These are phyloP conservation scores for Latrodectus geometricus DNA, from an alignment of 1,140 invertebrate species.

Conservation along the genomic window DNA sequence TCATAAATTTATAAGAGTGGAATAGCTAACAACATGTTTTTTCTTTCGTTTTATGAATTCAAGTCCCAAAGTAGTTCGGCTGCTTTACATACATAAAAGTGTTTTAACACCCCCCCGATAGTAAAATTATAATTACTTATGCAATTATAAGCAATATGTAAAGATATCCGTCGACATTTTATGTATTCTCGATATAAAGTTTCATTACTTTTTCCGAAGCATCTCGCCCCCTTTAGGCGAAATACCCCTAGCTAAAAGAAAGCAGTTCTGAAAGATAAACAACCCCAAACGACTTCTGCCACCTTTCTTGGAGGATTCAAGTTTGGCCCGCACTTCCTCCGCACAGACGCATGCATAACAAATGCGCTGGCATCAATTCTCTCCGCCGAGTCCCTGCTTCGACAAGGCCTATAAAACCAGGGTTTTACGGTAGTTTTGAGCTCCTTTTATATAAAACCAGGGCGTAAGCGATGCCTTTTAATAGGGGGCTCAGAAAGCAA, in stretches of 20 bases:
- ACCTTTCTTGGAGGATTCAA: neutral
- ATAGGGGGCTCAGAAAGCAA: neutral
- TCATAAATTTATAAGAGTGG: too few relatives aligned
- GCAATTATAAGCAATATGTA: too few relatives aligned
- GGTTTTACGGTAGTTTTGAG: conserved; percentile 12
- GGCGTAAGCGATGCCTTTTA: conserved; percentile 4
- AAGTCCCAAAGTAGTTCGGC: too few relatives aligned
- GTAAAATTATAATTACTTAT: too few relatives aligned
- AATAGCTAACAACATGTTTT: too few relatives aligned
- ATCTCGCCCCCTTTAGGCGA: too few relatives aligned
- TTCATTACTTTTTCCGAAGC: too few relatives aligned
- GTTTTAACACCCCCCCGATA: too few relatives aligned
- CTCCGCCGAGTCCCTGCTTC: neutral
- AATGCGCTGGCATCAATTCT: conserved; percentile 1
- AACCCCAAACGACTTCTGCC: neutral
- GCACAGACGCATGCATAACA: neutral
- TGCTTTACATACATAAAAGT: too few relatives aligned
- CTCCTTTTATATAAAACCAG: conserved; percentile 9
- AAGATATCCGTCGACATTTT: too few relatives aligned
- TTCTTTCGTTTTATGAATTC: too few relatives aligned
- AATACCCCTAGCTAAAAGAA: neutral
- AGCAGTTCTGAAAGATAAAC: neutral
- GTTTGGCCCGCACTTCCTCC: neutral
- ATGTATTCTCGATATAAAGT: too few relatives aligned
- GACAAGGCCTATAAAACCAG: conserved; percentile 4